A percentile compares a stretch with the other conserved stretches of the same genome.
phyloP scores from a whole-genome alignment of 2,113 vertebrate genomes.

The Tylochromis polylepis region DNA sequence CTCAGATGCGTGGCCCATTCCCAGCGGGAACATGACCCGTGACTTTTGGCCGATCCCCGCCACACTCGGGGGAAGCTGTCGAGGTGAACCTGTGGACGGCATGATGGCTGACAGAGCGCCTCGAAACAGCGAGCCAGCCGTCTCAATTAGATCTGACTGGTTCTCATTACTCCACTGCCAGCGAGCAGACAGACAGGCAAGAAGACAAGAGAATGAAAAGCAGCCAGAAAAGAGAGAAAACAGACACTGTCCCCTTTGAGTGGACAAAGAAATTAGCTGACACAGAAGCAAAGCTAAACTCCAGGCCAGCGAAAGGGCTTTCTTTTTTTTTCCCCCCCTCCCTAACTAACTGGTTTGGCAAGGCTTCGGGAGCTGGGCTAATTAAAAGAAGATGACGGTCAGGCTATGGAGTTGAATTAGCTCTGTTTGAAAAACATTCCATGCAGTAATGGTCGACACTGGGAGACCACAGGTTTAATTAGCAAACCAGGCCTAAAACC shows the following conservation, averaged over 20 bases:
- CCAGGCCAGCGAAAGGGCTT: conserved; percentile 47
- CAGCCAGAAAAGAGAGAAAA: conserved; percentile 29
- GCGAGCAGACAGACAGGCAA: background rate
- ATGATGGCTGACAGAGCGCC: conserved; percentile 78
- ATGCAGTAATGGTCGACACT: conserved; percentile 73
- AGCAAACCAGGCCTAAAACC: conserved; percentile 72
- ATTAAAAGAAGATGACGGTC: conserved; percentile 73
- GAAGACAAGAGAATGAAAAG: conserved; percentile 11
- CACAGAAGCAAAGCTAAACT: conserved; percentile 49
- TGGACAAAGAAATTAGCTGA: conserved; percentile 63
- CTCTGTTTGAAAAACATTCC: conserved; percentile 75
- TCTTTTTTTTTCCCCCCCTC: background rate
- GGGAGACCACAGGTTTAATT: conserved; percentile 76
- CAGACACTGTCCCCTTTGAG: conserved; percentile 34
- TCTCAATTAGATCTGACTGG: conserved; percentile 87
- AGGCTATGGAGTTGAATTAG: conserved; percentile 65
- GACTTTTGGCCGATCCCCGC: conserved; percentile 81
- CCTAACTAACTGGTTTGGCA: conserved; percentile 66
- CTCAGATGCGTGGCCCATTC: conserved; percentile 88
- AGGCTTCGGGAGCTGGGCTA: conserved; percentile 39
- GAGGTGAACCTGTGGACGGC: conserved; percentile 80
- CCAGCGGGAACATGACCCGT: conserved; percentile 87
- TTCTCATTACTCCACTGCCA: conserved; percentile 91
- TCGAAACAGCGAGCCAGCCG: conserved; percentile 81
- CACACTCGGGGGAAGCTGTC: conserved; percentile 92